Evolutionary conservation across 2,888 invertebrate species (phyloP), one percentile per base, ranked within the genome.

Genomic region (Acleris laterana): DNA sequence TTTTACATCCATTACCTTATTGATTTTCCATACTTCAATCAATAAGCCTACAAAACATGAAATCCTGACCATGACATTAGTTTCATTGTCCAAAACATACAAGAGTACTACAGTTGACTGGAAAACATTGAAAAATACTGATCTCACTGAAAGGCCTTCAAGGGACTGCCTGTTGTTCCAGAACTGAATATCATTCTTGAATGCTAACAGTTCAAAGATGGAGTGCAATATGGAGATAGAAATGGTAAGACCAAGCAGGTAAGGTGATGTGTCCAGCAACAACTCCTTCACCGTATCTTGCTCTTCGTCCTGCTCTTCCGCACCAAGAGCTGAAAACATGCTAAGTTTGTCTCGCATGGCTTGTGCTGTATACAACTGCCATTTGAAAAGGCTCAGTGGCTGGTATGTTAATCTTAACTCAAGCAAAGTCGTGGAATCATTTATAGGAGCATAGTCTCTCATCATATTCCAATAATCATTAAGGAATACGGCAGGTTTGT

Each of bases 111-210:
- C 96, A 13, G 98, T 88, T 0, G 99, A 98, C 86, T 99, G 99
- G 89, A 99, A 99, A 5, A 99, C 99, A 79, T 98, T 98, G 91
- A 99, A 99, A 88, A 99, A 98, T 32, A 99, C 99, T 0, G 98
- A 99, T 72, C 99, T 95, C 4, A 99, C 99, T 0, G 99, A 99
- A 48, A 99, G 94, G 11, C 99, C 99, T 90, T 99, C 99, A 53
- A 99, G 93, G 0, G 98, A 98, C 84, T 99, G 98, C 17, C 99
- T 95, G 80, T 98, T 99, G 78, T 98, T 98, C 99, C 99, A 99
- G 86, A 99, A 99, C 88, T 99, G 99, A 79, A 99, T 99, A 87
- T 99, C 99, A 93, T 99, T 99, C 93, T 99, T 99, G 88, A 99
- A 99, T 51, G 99, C 99, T 63, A 99, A 93, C 74, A 99, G 95